Percentiles rank a stretch among this genome's conserved stretches.
Conservation (phyloP, 2,888 invertebrate genomes). For the Galerucella pusilla region DNA sequence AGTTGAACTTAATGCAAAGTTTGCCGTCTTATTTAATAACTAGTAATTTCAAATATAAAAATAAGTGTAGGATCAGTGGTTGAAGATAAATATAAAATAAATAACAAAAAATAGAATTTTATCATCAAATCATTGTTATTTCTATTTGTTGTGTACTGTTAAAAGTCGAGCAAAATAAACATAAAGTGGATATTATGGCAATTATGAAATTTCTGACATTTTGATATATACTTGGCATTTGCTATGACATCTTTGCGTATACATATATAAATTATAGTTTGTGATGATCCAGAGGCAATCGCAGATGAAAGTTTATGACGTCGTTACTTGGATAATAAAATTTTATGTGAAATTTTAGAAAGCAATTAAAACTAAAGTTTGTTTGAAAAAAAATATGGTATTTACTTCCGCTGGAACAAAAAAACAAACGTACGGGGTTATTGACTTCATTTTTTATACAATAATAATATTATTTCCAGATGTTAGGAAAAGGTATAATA, state of each 20-base stretch:
- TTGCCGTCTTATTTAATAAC: no score
- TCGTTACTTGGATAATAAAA: background rate
- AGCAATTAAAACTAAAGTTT: background rate
- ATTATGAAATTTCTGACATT: no score
- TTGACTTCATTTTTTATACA: slow-evolving; percentile 1
- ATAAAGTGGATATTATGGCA: no score
- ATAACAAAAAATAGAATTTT: no score
- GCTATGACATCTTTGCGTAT: background rate
- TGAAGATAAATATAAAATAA: no score
- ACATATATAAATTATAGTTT: background rate
- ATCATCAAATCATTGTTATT: no score
- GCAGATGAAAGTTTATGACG: background rate
- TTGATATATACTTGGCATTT: background rate
- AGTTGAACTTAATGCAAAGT: no score
- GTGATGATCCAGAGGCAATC: background rate
- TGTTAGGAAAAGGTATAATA: no score
- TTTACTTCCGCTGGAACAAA: background rate
- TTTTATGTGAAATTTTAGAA: background rate
- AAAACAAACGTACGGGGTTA: background rate
- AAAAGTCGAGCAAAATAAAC: no score
- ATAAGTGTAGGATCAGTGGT: no score
- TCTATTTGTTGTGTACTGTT: no score
- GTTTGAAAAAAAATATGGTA: background rate
- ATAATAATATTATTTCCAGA: background rate
- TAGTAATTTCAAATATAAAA: no score